phyloP scores from a whole-genome alignment of 2,113 vertebrate species.

The Cyprinodon brontotheroides region DNA sequence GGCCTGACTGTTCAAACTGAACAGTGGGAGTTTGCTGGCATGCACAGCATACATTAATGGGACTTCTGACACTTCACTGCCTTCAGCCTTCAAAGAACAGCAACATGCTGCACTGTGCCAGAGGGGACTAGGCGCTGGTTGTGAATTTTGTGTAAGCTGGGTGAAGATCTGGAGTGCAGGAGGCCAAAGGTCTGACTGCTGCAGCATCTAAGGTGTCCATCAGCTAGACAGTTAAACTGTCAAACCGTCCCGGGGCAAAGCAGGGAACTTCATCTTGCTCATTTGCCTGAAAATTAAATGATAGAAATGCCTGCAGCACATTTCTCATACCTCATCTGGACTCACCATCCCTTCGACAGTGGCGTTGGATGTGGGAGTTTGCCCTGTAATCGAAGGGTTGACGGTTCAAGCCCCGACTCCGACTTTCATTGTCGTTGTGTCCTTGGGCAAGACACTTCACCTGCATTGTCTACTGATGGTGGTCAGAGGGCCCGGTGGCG shows the following conservation, averaged over 20 bases:
- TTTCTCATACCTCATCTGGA: slow-evolving; percentile 37
- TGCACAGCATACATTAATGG: slow-evolving; percentile 73
- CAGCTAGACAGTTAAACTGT: slow-evolving; percentile 33
- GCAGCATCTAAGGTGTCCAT: slow-evolving; percentile 51
- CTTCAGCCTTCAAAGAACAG: slow-evolving; percentile 54
- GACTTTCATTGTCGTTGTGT: too few relatives aligned
- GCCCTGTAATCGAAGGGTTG: too few relatives aligned
- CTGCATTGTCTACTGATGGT: too few relatives aligned
- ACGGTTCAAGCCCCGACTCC: too few relatives aligned
- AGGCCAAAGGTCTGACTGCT: slow-evolving; percentile 51
- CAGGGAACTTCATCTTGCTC: slow-evolving; percentile 14
- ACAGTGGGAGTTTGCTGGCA: slow-evolving; percentile 62
- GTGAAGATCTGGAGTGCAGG: slow-evolving; percentile 38
- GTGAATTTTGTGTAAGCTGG: slow-evolving; percentile 42
- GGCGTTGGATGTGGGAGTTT: too few relatives aligned
- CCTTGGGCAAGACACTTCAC: too few relatives aligned
- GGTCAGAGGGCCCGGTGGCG: too few relatives aligned
- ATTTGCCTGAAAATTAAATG: slow-evolving; percentile 50
- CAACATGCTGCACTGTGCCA: slow-evolving; percentile 40
- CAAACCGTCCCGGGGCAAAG: slow-evolving; percentile 42
- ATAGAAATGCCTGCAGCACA: slow-evolving; percentile 50
- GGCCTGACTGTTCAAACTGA: slow-evolving; percentile 68
- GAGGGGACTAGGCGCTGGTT: slow-evolving; percentile 40
- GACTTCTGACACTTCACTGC: slow-evolving; percentile 70
- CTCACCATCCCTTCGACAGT: too few relatives aligned